A percentile compares a stretch with the other conserved stretches of the same genome.
These are phyloP conservation scores for Megalonaias nervosa DNA, from an alignment of 1,140 invertebrate species.

Conservation along the genomic window DNA sequence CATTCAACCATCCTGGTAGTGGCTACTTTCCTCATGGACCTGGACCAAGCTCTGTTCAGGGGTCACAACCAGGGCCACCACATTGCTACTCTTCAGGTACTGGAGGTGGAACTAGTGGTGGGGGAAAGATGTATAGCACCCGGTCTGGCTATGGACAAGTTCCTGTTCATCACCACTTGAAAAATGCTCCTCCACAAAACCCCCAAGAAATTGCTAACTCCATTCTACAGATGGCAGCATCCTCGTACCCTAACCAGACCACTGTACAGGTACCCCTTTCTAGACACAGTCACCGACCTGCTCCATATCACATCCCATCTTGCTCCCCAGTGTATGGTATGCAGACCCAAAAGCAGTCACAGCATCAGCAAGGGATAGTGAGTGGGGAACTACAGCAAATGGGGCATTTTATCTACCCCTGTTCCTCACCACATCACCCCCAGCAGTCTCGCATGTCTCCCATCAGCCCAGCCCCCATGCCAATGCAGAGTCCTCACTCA, in stretches of 20 bases:
- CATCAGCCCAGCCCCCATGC: slow-evolving; percentile 50
- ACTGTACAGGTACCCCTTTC: slow-evolving; percentile 62
- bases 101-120: too few relatives aligned
- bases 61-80: too few relatives aligned
- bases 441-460: slow-evolving; percentile 47
- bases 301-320: slow-evolving; percentile 62
- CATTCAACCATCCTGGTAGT: slow-evolving; percentile 9
- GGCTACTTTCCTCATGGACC: too few relatives aligned
- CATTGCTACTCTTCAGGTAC: too few relatives aligned
- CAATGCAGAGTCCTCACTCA: slow-evolving; percentile 56
- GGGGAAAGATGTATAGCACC: too few relatives aligned
- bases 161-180: slow-evolving; percentile 32
- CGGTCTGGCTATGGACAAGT: neutral
- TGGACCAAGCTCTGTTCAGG: too few relatives aligned
- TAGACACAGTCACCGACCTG: slow-evolving; percentile 47
- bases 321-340: slow-evolving; percentile 49
- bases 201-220: slow-evolving; percentile 69
- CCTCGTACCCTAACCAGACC: slow-evolving; percentile 57
- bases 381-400: slow-evolving; percentile 12
- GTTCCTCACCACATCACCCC: slow-evolving; percentile 46
- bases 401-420: slow-evolving; percentile 52
- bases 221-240: slow-evolving; percentile 66
- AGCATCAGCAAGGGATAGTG: slow-evolving; percentile 26
- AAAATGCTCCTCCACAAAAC: slow-evolving; percentile 42
- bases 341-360: slow-evolving; percentile 27